Evolutionary conservation across 2,797 vertebrate species (phyloP).

Genomic region (Melanogrammus aeglefinus): DNA sequence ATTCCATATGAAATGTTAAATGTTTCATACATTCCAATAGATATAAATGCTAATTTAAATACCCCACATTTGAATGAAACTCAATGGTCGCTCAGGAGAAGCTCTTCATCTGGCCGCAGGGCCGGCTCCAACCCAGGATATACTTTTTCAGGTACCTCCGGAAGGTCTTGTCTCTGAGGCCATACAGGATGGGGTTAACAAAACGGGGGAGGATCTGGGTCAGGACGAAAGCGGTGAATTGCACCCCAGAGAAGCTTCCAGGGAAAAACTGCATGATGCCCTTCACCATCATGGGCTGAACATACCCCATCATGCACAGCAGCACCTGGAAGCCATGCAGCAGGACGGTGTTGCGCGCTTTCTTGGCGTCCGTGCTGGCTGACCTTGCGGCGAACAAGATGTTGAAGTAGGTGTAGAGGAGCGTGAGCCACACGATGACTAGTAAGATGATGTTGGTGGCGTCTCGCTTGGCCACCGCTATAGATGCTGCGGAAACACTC

Average conservation of each 20-base stretch:
- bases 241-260: constrained; percentile 24
- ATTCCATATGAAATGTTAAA: background rate
- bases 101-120: background rate
- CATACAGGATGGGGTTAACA: constrained; percentile 57
- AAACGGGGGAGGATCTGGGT: constrained; percentile 51
- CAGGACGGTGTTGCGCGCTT: constrained; percentile 63
- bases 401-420: constrained; percentile 67
- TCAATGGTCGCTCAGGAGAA: background rate
- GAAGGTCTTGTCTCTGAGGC: constrained; percentile 51
- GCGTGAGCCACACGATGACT: constrained; percentile 58
- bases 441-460: constrained; percentile 45
- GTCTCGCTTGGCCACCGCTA: constrained; percentile 46
- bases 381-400: constrained; percentile 57
- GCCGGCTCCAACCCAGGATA: background rate
- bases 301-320: constrained; percentile 55
- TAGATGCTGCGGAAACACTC: constrained; percentile 40
- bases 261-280: too few relatives aligned
- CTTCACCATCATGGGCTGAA: constrained; percentile 12
- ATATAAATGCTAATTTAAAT: background rate
- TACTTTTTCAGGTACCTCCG: constrained; percentile 42
- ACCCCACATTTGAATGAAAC: background rate
- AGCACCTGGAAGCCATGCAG: constrained; percentile 61
- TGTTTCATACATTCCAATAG: background rate
- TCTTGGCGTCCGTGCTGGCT: constrained; percentile 48
- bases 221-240: constrained; percentile 11